Base-by-base conservation (phyloP, 2,888 invertebrate genomes). In the Fragum sueziense region DNA sequence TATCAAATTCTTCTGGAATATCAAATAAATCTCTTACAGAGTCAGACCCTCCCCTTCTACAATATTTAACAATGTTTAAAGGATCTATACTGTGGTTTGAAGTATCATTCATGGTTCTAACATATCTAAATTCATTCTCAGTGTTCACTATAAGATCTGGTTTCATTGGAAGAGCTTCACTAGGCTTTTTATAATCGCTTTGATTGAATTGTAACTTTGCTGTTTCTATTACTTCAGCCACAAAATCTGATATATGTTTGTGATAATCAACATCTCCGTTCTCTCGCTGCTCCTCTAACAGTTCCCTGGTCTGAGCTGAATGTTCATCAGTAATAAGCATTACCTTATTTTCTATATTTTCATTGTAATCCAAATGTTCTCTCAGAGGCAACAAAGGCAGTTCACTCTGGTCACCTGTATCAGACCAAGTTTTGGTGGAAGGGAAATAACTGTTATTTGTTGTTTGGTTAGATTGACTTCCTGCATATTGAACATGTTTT, bases 201-300 rank as follows among this genome's bases (percentile, higher is more conserved):
- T 37, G 37, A 37, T 14, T 37, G 37, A 65, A 65, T n/a, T 65
- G 34, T 1, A 25, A 25, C 20, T 65, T 65, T 37, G 65, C 65
- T 37, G 22, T 65, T 17, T 41, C 41, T 41, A 65, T 65, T 1
- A 65, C 27, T 27, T 11, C 31, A 25, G 34, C 29, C 22, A 65
- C 41, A 41, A 41, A 41, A 0, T 25, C 0, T 34, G 41, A 41
- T 7, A 41, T 27, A 22, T 41, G 4, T 41, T 65, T 27, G 11
- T 65, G 17, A 29, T n/a, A 33, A 27, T 47, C 47, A 47, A 47
- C 17, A 47, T 47, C 14, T 37, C 37, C 37, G 6, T 37, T 14
- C 14, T 37, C 37, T 37, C 14, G 6, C 37, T 9, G 6, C 37
- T 9, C 6, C 37, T 14, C 47, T 47, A 47, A 47, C n/a, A n/a